A percentile compares a stretch with the other conserved stretches of the same genome.
Conservation (phyloP, 2,797 vertebrate species). For the Tenualosa ilisha region DNA sequence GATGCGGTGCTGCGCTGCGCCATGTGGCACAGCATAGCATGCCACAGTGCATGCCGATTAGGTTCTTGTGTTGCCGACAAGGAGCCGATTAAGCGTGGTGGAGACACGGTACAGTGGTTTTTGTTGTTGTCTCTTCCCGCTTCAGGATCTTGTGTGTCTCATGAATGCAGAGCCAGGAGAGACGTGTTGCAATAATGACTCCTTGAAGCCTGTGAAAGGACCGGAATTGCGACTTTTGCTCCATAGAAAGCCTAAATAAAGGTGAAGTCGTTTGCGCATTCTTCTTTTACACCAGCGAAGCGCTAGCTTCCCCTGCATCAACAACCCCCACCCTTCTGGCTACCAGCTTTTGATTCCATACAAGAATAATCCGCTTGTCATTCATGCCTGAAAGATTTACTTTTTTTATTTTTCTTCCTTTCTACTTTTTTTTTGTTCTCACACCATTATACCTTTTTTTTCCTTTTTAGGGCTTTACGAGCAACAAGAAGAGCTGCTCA, state of each 20-base stretch:
- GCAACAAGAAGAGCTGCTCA: background rate
- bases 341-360: background rate
- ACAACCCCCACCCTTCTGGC: background rate
- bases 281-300: background rate
- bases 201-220: background rate
- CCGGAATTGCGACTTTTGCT: background rate
- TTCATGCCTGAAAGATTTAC: background rate
- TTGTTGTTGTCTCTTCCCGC: too few species aligned
- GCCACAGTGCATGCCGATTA: background rate
- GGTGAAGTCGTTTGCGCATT: background rate
- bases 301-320: background rate
- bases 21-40: background rate
- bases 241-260: background rate
- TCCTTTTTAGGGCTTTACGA: background rate
- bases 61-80: background rate
- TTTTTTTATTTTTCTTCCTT: background rate
- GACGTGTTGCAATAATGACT: background rate
- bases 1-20: too few species aligned
- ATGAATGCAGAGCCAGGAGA: constrained; percentile 24
- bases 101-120: background rate
- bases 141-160: background rate
- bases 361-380: constrained; percentile 16
- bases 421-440: background rate
- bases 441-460: background rate
- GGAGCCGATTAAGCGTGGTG: background rate